Base-by-base conservation (phyloP, 2,797 vertebrate species). In the Leucoraja ocellata region DNA sequence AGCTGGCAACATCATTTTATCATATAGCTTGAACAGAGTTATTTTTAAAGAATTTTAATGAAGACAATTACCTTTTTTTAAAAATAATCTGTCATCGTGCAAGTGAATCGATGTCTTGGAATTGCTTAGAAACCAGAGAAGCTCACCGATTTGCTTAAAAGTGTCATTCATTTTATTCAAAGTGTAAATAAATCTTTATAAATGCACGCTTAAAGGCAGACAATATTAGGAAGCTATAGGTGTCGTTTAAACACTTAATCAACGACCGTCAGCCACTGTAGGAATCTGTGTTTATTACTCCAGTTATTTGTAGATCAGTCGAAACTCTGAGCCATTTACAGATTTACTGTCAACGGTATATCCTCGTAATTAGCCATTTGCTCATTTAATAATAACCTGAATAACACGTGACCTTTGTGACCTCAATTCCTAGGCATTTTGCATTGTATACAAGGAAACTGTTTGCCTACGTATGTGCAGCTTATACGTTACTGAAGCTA, bases 141-240 rank as follows among this genome's bases (percentile, higher is more conserved):
- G 32, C n/a, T 65, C 21, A 58, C 36, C 14, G 5, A 58, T 32
- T 46, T 54, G 84, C n/a, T 32, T 32, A 32, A 65, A 32, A 73
- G 10, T 91, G 68, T 25, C 90, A 73, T 92, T 92, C 23, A 28
- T 76, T 92, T 92, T 92, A 92, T 92, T 74, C 71, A 54, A 92
- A 92, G 4, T 76, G 23, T n/a, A 92, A 54, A 71, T 74, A 92
- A 39, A 28, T 54, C 90, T 92, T 92, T 74, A 5, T 88, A 88
- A 88, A 25, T 46, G 68, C 68, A 54, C 7, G 39, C 25, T 74
- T 54, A 74, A 54, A 39, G 25, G 76, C 74, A 68, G 61, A 18
- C n/a, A 32, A 68, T 32, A 36, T 63, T 1, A 36, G n/a, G 61
- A 84, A 84, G 81, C 54, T 88, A 1, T 10, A 88, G 18, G 8